Evolutionary conservation across 2,113 vertebrate genomes (phyloP), one percentile per base, ranked within the genome.

Genomic region (Lipophrys pholis): DNA sequence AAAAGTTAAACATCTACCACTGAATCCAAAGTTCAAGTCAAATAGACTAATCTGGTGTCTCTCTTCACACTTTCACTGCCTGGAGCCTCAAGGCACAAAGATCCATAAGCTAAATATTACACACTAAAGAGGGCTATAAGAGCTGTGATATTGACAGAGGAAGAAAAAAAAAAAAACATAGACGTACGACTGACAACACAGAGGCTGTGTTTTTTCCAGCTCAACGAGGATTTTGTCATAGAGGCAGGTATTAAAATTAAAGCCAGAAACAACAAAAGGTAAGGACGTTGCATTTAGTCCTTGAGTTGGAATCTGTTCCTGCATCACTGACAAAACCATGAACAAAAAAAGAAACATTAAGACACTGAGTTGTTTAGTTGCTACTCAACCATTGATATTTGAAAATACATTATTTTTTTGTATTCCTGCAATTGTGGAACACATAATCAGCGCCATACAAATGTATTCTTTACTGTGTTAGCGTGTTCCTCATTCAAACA

Each of bases 1-100:
- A 73, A 53, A 64, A 71, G 83, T 85, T 85, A 76, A 88, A 88
- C 70, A 86, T 87, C 70, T 70, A 84, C 83, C 8, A 50, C 40
- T 71, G 50, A 78, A 81, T 83, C 69, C 89, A 82, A 87, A 88
- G 78, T 78, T 73, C 82, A 83, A 55, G 12, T 30, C 21, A 30
- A 30, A 30, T 30, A 30, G 21, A 30, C 21, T 30, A 30, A 30
- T 30, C 21, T 30, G 21, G 30, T 8, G n/a, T n/a, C 7, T 16
- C 30, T 62, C 5, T n/a, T 16, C 30, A 9, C 15, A 54, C 16
- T 49, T 21, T 45, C 30, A 61, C 51, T 41, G 2, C 8, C 64
- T n/a, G 39, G 53, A 35, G 15, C 10, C 15, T 45, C 16, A 50
- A 42, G 40, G 5, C 15, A 50, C 16, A 50, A 42, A 45, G 5